Evolutionary conservation across 2,797 vertebrate genomes (phyloP), one percentile per base, ranked within the genome.

Genomic region (Naso thynnoides): DNA sequence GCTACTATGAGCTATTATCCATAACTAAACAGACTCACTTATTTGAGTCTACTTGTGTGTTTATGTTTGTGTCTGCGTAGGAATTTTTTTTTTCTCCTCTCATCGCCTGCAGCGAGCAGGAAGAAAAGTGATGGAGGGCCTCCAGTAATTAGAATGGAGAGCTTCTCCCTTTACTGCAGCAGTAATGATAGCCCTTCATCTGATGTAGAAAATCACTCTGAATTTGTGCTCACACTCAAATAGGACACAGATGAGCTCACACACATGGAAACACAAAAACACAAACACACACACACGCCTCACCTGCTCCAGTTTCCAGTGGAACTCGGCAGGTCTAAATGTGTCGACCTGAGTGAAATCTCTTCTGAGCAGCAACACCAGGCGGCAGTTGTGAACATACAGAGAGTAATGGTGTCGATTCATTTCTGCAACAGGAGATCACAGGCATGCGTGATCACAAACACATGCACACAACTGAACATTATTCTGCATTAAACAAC

Each of bases 261-360:
- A 52, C 52, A 19, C 21, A 39, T 18, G 14, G n/a, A 48, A 31
- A 27, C 39, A 59, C 31, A 16, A 45, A 39, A 55, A 50, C 31
- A 15, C 56, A 61, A 38, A 36, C 52, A 45, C 24, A 78, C 39
- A 77, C 48, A 64, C 31, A 29, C 52, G 36, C 23, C 85, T 79
- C 92, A 99, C 98, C 98, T 99, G 98, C 85, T 99, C 97, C 59
- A 98, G 95, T 75, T 97, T 99, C 98, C 98, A 99, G 93, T 99
- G 98, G 90, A 98, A 99, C 90, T 99, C 98, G 0, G 98, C 98
- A 0, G 98, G 98, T 79, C 96, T 95, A 80, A 98, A 98, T 53
- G 96, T 96, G 91, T 99, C 97, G 0, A 96, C 94, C 81, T 96
- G 97, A 73, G 96, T 95, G 58, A 98, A 98, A 91, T 98, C 98